Conservation (phyloP, 2,888 invertebrate species). For the Meganola albula region DNA sequence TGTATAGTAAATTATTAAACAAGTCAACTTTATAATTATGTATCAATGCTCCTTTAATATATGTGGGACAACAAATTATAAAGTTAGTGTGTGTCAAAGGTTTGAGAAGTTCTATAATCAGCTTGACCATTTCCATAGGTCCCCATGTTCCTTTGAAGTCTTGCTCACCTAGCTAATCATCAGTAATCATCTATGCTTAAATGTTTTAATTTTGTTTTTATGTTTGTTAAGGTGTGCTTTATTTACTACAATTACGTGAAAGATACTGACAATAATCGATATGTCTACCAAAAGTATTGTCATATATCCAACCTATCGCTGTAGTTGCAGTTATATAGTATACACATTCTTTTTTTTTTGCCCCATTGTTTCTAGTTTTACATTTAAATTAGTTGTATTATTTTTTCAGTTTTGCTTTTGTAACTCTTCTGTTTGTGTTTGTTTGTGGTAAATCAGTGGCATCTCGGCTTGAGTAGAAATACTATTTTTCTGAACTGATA, state of each 20-base stretch:
- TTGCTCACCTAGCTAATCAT: conserved; percentile 3
- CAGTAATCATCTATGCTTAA: conserved; percentile 4
- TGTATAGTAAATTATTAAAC: conserved; percentile 7
- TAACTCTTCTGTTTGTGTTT: too few species aligned
- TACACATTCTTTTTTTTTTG: too few species aligned
- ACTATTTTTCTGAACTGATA: too few species aligned
- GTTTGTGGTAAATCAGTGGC: too few species aligned
- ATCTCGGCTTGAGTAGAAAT: too few species aligned
- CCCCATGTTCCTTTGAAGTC: not conserved
- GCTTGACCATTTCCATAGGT: not conserved
- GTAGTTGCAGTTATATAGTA: too few species aligned
- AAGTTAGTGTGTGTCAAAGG: conserved; percentile 4
- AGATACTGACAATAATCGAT: conserved; percentile 4
- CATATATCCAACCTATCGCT: too few species aligned
- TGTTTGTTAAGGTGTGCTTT: not conserved
- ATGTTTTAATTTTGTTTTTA: not conserved
- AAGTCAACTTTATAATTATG: conserved; percentile 8
- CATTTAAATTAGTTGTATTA: too few species aligned
- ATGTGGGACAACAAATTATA: conserved; percentile 6
- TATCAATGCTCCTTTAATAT: conserved; percentile 6
- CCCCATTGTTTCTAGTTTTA: too few species aligned
- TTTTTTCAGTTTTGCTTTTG: too few species aligned
- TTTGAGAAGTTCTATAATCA: conserved; percentile 1
- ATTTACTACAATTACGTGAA: conserved; percentile 1
- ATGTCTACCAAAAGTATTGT: conserved; percentile 1